Percentiles rank a stretch among this genome's conserved stretches.
Conservation (phyloP, 2,888 invertebrate genomes). For the Plagiodera versicolora region DNA sequence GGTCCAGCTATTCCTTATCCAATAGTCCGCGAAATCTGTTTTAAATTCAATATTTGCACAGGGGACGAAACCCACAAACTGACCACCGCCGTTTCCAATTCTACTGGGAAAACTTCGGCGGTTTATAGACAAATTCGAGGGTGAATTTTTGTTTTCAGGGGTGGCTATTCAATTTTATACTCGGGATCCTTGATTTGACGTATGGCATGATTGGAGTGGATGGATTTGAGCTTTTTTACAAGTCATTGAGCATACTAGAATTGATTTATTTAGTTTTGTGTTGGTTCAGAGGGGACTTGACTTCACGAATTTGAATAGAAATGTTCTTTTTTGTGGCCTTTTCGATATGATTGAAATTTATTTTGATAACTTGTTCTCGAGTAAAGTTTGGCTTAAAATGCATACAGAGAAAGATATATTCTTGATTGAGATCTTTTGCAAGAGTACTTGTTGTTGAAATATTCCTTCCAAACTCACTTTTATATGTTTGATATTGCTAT, state of each 20-base stretch:
- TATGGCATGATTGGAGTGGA: conserved; percentile 29
- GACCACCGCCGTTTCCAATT: conserved; percentile 34
- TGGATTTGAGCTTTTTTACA: conserved; percentile 25
- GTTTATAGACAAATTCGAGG: conserved; percentile 36
- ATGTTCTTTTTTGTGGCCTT: neutral
- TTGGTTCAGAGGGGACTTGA: neutral
- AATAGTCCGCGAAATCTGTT: conserved; percentile 34
- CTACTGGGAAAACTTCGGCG: conserved; percentile 32
- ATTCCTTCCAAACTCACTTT: too few species aligned
- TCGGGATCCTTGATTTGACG: conserved; percentile 26
- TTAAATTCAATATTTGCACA: conserved; percentile 36
- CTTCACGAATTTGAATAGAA: neutral
- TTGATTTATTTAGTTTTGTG: conserved; percentile 17
- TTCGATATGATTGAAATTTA: too few species aligned
- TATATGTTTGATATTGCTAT: too few species aligned
- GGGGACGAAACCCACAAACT: conserved; percentile 30
- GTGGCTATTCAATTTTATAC: conserved; percentile 32
- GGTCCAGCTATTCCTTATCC: conserved; percentile 28
- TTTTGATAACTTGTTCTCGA: too few species aligned
- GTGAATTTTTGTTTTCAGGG: conserved; percentile 33
- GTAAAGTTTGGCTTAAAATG: too few species aligned
- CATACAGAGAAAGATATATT: too few species aligned
- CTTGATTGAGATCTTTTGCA: too few species aligned
- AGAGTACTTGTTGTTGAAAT: too few species aligned
- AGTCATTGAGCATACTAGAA: conserved; percentile 26